Conservation (phyloP, 1,140 invertebrate genomes). For the Euwallacea fornicatus region DNA sequence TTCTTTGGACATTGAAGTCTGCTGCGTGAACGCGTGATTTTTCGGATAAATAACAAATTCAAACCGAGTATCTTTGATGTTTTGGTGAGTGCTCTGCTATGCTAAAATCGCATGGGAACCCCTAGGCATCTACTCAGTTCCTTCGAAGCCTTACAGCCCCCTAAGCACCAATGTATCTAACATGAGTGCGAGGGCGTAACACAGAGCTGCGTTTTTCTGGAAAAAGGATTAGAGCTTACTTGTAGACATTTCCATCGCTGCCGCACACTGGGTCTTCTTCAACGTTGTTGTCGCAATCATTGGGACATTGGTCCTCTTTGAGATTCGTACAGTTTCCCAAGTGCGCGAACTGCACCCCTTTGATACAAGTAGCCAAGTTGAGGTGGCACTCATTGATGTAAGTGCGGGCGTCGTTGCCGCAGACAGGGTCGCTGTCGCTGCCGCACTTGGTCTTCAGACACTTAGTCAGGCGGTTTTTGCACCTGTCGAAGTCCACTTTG, state of each 20-base stretch:
- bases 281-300: slow-evolving; percentile 69
- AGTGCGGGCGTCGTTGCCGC: slow-evolving; percentile 80
- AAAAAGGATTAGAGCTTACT: slow-evolving; percentile 55
- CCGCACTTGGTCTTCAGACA: slow-evolving; percentile 71
- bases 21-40: too few species aligned
- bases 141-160: too few species aligned
- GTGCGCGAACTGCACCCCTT: slow-evolving; percentile 79
- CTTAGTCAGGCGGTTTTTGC: slow-evolving; percentile 67
- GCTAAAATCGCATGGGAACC: too few species aligned
- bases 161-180: too few species aligned
- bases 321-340: slow-evolving; percentile 81
- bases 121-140: too few species aligned
- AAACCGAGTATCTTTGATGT: too few species aligned
- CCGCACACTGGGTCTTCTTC: slow-evolving; percentile 82
- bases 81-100: too few species aligned
- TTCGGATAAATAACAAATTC: too few species aligned
- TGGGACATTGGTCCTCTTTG: slow-evolving; percentile 71
- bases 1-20: too few species aligned
- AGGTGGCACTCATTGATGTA: slow-evolving; percentile 80
- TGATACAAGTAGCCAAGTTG: slow-evolving; percentile 81
- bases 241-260: slow-evolving; percentile 89
- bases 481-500: slow-evolving; percentile 76
- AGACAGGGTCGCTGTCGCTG: slow-evolving; percentile 71
- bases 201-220: too few species aligned
- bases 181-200: too few species aligned